Evolutionary conservation across 2,888 invertebrate species (phyloP), one percentile per base, ranked within the genome.

Genomic region (Cremastobaeus sp.): DNA sequence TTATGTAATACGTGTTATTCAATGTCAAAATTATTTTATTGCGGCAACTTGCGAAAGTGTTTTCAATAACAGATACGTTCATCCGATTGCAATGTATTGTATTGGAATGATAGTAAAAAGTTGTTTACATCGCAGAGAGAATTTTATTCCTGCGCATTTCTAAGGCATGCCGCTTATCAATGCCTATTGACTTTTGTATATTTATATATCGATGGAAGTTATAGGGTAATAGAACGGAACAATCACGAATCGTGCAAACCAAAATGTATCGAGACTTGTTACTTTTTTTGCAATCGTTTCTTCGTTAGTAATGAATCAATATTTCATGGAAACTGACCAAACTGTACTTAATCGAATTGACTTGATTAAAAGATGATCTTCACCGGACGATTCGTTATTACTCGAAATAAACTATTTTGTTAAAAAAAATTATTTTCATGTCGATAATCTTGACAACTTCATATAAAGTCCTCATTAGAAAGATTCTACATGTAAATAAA

Each of bases 211-310:
- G 37, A 37, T 28, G n/a, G 30, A 54, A 55, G 55, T 55, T 65
- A 30, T 45, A 54, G 54, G 52, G 52, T 54, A 54, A 45, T 64
- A 57, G 48, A 48, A 57, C 48, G 32, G 39, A 57, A 48, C 55
- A 66, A 57, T 66, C 41, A 34, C 41, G 48, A 66, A 48, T 57
- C 65, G n/a, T 25, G 32, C 21, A 64, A 52, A 64, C 54, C 35
- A 50, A 62, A 62, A 54, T 50, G 20, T 35, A 28, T 54, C 37
- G 25, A 41, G 11, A 34, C 15, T n/a, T 52, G 14, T 41, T 62
- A 11, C 34, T 52, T 54, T 52, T 25, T 52, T 64, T 45, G 45
- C 15, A 4, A 3, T 32, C 15, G 14, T 32, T 64, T 35, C 45
- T 52, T 64, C 64, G 45, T 66, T 39, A 55, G 39, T 20, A 28